Conservation (phyloP, 2,888 invertebrate genomes). For the Epiblema foenella region DNA sequence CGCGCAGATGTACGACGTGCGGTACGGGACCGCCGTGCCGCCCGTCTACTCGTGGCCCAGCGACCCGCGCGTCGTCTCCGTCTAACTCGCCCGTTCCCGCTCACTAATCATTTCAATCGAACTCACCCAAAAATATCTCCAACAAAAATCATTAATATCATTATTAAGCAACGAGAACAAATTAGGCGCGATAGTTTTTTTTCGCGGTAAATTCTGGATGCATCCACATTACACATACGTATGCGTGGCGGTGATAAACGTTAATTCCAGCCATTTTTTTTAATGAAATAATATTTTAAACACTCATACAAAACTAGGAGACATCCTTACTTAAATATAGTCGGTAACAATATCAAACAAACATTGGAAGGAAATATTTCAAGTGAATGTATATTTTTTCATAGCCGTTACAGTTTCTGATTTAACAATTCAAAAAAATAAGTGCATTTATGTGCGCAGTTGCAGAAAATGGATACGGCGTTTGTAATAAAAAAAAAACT, state of each 20-base stretch:
- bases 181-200: not conserved
- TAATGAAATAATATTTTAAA: not conserved
- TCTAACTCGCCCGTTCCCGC: conserved; percentile 53
- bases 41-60: conserved; percentile 84
- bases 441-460: conserved; percentile 21
- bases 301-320: not conserved
- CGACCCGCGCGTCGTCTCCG: conserved; percentile 59
- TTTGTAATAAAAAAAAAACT: not conserved
- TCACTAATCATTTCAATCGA: not conserved
- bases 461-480: not conserved
- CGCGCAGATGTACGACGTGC: conserved; percentile 92
- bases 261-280: no score
- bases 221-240: no score
- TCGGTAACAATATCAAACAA: not conserved
- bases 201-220: not conserved
- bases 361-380: not conserved
- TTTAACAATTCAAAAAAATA: not conserved
- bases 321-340: not conserved
- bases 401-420: not conserved
- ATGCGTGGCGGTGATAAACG: no score
- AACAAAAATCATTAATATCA: not conserved
- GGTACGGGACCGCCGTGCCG: conserved; percentile 89
- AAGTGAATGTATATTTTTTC: no score
- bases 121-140: not conserved
- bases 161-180: not conserved